These are phyloP conservation scores for Tupaia chinensis DNA, from an alignment of 2,113 vertebrate species.

Conservation along the genomic window DNA sequence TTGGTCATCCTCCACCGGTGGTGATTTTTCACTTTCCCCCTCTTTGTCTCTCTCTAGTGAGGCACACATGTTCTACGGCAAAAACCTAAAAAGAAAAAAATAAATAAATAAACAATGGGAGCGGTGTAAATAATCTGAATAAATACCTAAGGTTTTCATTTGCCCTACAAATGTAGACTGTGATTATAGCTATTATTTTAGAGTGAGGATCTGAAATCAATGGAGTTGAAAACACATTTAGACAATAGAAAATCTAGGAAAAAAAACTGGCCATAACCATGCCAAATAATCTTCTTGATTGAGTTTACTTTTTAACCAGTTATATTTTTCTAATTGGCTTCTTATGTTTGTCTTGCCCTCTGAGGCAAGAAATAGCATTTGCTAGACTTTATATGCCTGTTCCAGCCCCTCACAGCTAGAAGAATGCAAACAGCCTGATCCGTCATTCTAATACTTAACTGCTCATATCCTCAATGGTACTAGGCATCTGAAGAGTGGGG, in stretches of 20 bases:
- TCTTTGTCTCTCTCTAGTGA: no score
- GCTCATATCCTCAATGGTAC: background rate
- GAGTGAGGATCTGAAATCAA: background rate
- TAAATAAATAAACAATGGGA: no score
- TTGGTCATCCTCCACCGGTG: no score
- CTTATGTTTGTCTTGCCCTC: slow-evolving; percentile 20
- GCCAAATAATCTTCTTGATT: background rate
- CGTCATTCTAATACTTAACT: background rate
- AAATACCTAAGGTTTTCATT: slow-evolving; percentile 5
- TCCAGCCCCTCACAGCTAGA: background rate
- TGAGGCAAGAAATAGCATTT: slow-evolving; percentile 32
- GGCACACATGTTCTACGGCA: no score
- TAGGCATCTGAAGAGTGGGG: background rate
- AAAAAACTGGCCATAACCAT: background rate
- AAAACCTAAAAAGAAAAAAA: no score
- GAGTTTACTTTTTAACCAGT: background rate
- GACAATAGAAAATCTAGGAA: background rate
- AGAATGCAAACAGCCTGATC: background rate
- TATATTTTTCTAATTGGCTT: slow-evolving; percentile 28
- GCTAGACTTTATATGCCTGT: slow-evolving; percentile 7
- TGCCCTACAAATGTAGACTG: background rate
- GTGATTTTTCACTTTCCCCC: no score
- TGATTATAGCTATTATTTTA: background rate
- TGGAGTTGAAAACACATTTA: slow-evolving; percentile 28
- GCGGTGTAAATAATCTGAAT: background rate